Evolutionary conservation across 2,113 vertebrate genomes (phyloP).

Genomic region (Chionis minor): DNA sequence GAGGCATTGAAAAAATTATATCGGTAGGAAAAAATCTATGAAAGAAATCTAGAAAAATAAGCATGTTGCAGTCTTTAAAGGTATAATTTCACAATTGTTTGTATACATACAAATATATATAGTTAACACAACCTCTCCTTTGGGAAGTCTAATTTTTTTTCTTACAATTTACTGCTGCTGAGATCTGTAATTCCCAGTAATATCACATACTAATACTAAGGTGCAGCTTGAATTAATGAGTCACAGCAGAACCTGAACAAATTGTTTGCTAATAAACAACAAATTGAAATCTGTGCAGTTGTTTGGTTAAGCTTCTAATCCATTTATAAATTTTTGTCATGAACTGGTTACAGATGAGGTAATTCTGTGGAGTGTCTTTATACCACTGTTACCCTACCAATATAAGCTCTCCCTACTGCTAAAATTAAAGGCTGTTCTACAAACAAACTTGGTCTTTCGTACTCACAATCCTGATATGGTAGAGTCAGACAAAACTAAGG

Average conservation of each 20-base stretch:
- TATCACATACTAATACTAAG: not conserved
- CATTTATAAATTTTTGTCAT: not conserved
- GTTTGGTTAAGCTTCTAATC: not conserved
- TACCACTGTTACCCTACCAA: not conserved
- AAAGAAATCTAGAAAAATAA: not conserved
- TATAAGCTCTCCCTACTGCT: not conserved
- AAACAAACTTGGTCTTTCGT: not conserved
- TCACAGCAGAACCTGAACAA: not conserved
- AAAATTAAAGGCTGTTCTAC: not conserved
- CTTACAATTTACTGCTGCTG: not conserved
- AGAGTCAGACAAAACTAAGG: not conserved
- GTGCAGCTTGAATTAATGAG: not conserved
- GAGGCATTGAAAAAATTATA: not conserved
- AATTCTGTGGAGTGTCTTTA: not conserved
- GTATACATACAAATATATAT: not conserved
- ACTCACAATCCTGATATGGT: not conserved
- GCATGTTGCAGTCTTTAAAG: not conserved
- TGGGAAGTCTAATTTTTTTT: not conserved
- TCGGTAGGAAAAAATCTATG: too few species aligned
- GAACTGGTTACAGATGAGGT: not conserved
- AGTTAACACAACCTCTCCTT: not conserved
- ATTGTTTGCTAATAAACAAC: not conserved
- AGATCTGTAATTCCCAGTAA: not conserved
- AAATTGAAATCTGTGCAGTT: not conserved
- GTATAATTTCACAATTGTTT: not conserved